Evolutionary conservation across 2,113 vertebrate genomes (phyloP).

Genomic region (Merops nubicus): DNA sequence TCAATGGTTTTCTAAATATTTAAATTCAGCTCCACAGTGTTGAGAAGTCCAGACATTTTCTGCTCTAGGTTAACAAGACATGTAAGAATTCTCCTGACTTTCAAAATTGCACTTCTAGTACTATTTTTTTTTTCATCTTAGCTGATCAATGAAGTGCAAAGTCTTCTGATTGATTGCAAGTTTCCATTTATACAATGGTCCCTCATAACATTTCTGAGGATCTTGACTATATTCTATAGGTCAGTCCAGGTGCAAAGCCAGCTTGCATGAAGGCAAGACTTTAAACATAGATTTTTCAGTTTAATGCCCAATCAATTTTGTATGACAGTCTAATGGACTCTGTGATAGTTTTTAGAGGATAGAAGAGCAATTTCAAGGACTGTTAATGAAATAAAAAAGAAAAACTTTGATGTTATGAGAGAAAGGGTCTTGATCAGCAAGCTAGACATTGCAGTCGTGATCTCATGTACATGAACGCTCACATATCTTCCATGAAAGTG

Average conservation of each 20-base stretch:
- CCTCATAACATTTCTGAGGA: background rate
- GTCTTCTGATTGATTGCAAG: background rate
- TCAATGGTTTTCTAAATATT: background rate
- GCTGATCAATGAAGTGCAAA: constrained; percentile 11
- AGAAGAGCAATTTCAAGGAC: background rate
- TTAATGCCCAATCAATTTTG: constrained; percentile 25
- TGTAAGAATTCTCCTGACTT: background rate
- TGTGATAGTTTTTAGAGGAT: background rate
- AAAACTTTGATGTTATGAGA: background rate
- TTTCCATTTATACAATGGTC: background rate
- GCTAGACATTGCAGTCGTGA: background rate
- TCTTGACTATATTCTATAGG: background rate
- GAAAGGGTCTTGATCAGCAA: background rate
- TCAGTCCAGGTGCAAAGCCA: background rate
- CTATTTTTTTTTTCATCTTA: background rate
- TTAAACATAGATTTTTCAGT: constrained; percentile 40
- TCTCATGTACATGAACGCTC: background rate
- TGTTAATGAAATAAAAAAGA: background rate
- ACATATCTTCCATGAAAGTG: background rate
- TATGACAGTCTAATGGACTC: constrained; percentile 18
- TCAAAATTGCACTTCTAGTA: background rate
- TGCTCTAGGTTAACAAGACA: background rate
- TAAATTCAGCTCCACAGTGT: background rate
- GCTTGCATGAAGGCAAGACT: background rate
- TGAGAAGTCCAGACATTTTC: background rate